phyloP scores from a whole-genome alignment of 2,113 vertebrate genomes.

The Antennarius striatus region DNA sequence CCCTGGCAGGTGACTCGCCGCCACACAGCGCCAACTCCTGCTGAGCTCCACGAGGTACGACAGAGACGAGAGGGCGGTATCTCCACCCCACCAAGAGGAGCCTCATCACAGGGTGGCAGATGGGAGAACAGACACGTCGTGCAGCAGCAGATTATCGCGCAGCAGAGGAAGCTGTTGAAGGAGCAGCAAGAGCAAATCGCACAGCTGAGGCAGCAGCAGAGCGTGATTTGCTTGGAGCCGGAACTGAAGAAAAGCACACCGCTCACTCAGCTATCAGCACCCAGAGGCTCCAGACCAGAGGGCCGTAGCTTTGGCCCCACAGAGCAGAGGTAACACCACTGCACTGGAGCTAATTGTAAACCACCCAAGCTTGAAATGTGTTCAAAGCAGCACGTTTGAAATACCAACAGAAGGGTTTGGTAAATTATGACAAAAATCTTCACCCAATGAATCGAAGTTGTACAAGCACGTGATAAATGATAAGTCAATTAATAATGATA shows the following conservation, averaged over 20 bases:
- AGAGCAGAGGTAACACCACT: slow-evolving; percentile 47
- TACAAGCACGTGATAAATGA: too few species aligned
- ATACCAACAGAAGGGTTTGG: too few species aligned
- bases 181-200: slow-evolving; percentile 86
- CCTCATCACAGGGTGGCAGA: slow-evolving; percentile 28
- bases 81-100: not conserved
- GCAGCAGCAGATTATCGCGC: slow-evolving; percentile 85
- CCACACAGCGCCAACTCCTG: slow-evolving; percentile 49
- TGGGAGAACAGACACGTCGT: slow-evolving; percentile 78
- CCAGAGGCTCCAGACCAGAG: slow-evolving; percentile 20
- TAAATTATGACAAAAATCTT: too few species aligned
- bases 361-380: not conserved
- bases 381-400: not conserved
- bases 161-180: slow-evolving; percentile 86
- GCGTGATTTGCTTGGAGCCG: slow-evolving; percentile 68
- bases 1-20: slow-evolving; percentile 77
- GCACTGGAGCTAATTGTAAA: not conserved
- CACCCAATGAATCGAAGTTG: too few species aligned
- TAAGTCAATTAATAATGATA: too few species aligned
- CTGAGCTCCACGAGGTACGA: slow-evolving; percentile 51
- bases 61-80: slow-evolving; percentile 4
- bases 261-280: slow-evolving; percentile 11
- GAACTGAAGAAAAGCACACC: slow-evolving; percentile 59
- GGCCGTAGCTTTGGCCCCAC: slow-evolving; percentile 15
- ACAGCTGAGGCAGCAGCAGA: slow-evolving; percentile 80